Evolutionary conservation across 64 coral and sea anemone species (phyloP), one percentile per base, ranked within the genome.

Genomic region (Montipora efflorescens): DNA sequence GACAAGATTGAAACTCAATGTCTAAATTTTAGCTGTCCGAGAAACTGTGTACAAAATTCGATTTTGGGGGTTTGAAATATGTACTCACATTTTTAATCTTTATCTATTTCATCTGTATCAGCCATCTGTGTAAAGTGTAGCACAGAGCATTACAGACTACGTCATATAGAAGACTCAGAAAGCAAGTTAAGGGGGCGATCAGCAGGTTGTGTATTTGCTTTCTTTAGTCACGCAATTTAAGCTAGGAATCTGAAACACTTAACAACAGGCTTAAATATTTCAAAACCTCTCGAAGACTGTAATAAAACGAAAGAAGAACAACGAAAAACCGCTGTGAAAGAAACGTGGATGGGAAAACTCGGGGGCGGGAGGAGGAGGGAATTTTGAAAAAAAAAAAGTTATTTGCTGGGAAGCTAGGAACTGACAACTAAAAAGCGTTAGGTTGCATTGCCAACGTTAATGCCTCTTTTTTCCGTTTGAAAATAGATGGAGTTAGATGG

Each of bases 1-100:
- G 71, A 74, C 71, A 74, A 74, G 71, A 74, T 74, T 74, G 70
- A 64, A 64, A 64, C 8, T 64, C 59, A 64, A 64, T 64, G 59
- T 64, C 59, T 64, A 64, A 64, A 64, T 74, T 23, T 74, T 74
- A 76, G 25, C 21, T 21, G 72, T 57, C 53, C 53, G 6, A 57
- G 53, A 57, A 57, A 57, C 53, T 57, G 10, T 57, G 53, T 57
- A 64, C 13, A 64, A 64, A 64, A 64, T 64, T 64, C 59, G 59
- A 64, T 64, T 64, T 64, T 64, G 59, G 59, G 59, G 53, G 59
- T 8, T 64, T 64, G 59, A 64, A 64, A 12, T 64, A 64, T 12
- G 59, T 14, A 64, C 8, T 64, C 59, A 64, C 59, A 64, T 64
- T 64, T 64, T 64, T 64, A 64, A 64, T 11, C 59, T 64, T 57